phyloP scores from a whole-genome alignment of 2,888 invertebrate species.

The Platynereis dumerilii region DNA sequence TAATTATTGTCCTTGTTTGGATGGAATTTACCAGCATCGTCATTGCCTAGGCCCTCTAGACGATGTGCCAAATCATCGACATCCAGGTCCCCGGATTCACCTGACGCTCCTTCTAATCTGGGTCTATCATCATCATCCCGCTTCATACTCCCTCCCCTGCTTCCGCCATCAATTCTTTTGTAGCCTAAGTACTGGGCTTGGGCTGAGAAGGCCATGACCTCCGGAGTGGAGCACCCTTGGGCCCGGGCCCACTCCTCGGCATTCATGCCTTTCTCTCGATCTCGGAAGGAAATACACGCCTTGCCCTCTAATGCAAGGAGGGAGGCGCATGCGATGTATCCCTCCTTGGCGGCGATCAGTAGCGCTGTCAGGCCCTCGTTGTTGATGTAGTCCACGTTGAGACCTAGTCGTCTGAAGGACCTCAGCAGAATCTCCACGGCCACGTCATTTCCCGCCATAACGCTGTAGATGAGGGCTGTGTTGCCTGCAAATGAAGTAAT shows the following conservation, averaged over 20 bases:
- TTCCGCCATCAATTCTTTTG: background rate
- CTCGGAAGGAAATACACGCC: conserved; percentile 48
- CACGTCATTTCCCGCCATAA: conserved; percentile 56
- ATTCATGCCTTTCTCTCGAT: conserved; percentile 45
- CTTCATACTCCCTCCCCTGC: background rate
- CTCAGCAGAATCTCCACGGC: conserved; percentile 55
- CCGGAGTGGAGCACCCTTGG: conserved; percentile 50
- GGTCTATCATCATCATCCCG: background rate
- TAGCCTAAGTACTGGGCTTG: conserved; percentile 13
- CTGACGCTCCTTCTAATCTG: background rate
- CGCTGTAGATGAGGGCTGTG: conserved; percentile 56
- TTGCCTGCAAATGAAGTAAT: conserved; percentile 46
- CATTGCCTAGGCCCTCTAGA: conserved; percentile 11
- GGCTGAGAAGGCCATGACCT: conserved; percentile 42
- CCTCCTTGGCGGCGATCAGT: conserved; percentile 53
- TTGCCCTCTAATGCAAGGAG: conserved; percentile 55
- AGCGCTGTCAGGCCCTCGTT: conserved; percentile 57
- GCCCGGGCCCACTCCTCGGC: conserved; percentile 54
- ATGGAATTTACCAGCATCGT: background rate
- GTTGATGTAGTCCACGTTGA: conserved; percentile 56
- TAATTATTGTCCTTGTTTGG: background rate
- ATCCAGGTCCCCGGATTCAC: conserved; percentile 16
- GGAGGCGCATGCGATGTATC: conserved; percentile 54
- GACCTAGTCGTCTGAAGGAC: conserved; percentile 56
- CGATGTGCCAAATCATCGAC: conserved; percentile 17